Evolutionary conservation across 1,140 invertebrate genomes (phyloP).

Genomic region (Drosophila fuyamai): DNA sequence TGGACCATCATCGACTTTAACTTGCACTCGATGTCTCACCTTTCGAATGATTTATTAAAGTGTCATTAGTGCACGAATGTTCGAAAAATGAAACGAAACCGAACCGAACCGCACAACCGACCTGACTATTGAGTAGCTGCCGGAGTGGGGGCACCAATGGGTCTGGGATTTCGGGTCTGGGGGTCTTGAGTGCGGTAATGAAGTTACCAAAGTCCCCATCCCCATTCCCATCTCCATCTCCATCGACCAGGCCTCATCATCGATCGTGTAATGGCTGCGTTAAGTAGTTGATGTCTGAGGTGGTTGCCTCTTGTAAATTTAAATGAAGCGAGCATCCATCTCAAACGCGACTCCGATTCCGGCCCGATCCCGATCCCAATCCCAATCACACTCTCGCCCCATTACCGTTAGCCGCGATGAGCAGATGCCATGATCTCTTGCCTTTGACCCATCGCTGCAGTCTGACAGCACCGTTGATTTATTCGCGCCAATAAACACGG

Average conservation of each 20-base stretch:
- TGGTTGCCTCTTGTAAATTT: slow-evolving; percentile 77
- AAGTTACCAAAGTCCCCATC: slow-evolving; percentile 60
- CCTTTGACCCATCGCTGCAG: slow-evolving; percentile 70
- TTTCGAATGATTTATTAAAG: slow-evolving; percentile 85
- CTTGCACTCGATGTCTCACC: slow-evolving; percentile 84
- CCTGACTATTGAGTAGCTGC: slow-evolving; percentile 65
- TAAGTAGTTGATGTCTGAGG: slow-evolving; percentile 75
- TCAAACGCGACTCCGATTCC: slow-evolving; percentile 17
- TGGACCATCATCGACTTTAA: slow-evolving; percentile 71
- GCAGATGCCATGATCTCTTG: slow-evolving; percentile 54
- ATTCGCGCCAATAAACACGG: slow-evolving; percentile 60
- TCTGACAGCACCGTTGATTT: slow-evolving; percentile 65
- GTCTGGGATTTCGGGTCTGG: slow-evolving; percentile 28
- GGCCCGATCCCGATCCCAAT: slow-evolving; percentile 5
- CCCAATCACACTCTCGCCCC: slow-evolving; percentile 26
- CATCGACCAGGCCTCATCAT: slow-evolving; percentile 10
- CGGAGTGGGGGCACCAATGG: slow-evolving; percentile 15
- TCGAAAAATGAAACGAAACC: slow-evolving; percentile 81
- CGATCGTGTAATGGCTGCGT: slow-evolving; percentile 81
- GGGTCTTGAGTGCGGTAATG: slow-evolving; percentile 75
- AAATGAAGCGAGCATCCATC: slow-evolving; percentile 69
- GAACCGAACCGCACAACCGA: slow-evolving; percentile 52
- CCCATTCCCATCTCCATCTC: not conserved
- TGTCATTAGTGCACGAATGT: slow-evolving; percentile 83
- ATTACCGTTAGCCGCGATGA: slow-evolving; percentile 62